These are phyloP conservation scores for Oriolus oriolus DNA, from an alignment of 2,113 vertebrate genomes.

Conservation along the genomic window DNA sequence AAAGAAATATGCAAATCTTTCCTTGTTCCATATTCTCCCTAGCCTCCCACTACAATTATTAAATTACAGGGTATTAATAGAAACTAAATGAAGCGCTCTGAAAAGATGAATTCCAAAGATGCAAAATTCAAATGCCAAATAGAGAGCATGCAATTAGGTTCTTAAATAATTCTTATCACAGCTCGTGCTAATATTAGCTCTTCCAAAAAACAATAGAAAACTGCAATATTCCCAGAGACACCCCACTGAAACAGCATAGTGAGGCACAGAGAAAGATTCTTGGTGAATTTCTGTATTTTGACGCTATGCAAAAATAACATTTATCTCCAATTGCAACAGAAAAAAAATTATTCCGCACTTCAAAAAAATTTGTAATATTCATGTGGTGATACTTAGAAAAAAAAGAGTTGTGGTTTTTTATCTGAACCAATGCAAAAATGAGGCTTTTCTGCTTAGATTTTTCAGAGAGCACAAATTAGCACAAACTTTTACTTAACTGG, in stretches of 20 bases:
- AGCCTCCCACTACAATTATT: slow-evolving; percentile 66
- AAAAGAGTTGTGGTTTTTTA: neutral
- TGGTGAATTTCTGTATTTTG: neutral
- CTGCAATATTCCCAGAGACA: slow-evolving; percentile 55
- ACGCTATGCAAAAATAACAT: neutral
- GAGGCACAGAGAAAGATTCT: slow-evolving; percentile 10
- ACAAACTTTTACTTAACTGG: slow-evolving; percentile 47
- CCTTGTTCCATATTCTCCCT: slow-evolving; percentile 47
- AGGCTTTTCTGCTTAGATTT: neutral
- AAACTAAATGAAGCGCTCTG: slow-evolving; percentile 69
- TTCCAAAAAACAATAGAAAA: slow-evolving; percentile 68
- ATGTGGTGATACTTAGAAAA: neutral
- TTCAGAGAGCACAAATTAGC: slow-evolving; percentile 13
- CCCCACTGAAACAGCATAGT: slow-evolving; percentile 31
- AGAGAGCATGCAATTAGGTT: slow-evolving; percentile 72
- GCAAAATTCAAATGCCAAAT: slow-evolving; percentile 66
- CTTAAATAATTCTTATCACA: slow-evolving; percentile 79
- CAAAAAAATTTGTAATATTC: slow-evolving; percentile 45
- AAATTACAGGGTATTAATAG: slow-evolving; percentile 76
- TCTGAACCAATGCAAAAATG: neutral
- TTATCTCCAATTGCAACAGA: neutral
- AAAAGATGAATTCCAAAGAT: slow-evolving; percentile 65
- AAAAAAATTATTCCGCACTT: slow-evolving; percentile 3
- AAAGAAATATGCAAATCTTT: slow-evolving; percentile 62
- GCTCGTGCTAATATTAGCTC: slow-evolving; percentile 73